These are phyloP conservation scores for Hyposmocoma kahamanoa DNA, from an alignment of 1,140 invertebrate genomes.

Conservation along the genomic window DNA sequence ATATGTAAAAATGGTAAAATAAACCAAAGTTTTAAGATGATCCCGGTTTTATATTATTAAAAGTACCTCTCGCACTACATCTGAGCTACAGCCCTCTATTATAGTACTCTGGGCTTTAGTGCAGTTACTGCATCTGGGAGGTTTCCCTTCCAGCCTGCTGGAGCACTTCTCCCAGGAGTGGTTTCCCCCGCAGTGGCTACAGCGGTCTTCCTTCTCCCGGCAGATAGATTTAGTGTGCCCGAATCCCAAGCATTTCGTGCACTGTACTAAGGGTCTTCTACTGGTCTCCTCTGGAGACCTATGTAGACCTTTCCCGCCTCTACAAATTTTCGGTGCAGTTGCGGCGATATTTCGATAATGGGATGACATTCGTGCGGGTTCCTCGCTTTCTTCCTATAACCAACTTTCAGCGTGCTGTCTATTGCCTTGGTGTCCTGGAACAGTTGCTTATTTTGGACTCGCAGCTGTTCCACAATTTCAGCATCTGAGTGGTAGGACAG, in stretches of 20 bases:
- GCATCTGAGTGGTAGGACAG: slow-evolving; percentile 1
- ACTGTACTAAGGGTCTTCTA: slow-evolving; percentile 24
- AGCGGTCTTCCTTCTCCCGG: slow-evolving; percentile 6
- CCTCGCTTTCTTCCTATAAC: slow-evolving; percentile 21
- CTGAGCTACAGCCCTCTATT: no score
- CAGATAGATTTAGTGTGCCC: slow-evolving; percentile 17
- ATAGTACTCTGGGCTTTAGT: background rate
- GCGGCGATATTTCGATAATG: slow-evolving; percentile 21
- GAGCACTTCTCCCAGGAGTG: slow-evolving; percentile 13
- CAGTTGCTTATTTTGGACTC: slow-evolving; percentile 7
- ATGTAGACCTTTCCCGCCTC: slow-evolving; percentile 17
- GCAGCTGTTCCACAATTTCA: slow-evolving; percentile 2
- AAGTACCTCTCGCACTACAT: no score
- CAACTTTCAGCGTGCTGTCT: slow-evolving; percentile 7
- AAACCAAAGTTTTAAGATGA: no score
- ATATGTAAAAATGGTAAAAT: no score
- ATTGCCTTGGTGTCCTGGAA: slow-evolving; percentile 9
- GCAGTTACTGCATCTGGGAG: slow-evolving; percentile 14
- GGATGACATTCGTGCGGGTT: slow-evolving; percentile 22
- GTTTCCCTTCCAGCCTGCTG: background rate
- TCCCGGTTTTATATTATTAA: no score
- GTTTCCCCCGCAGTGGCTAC: slow-evolving; percentile 12
- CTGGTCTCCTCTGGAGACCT: slow-evolving; percentile 11
- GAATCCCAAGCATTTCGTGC: slow-evolving; percentile 20
- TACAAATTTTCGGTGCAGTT: slow-evolving; percentile 6